These are phyloP conservation scores for Drosophila parvula DNA, from an alignment of 1,140 invertebrate genomes.

Conservation along the genomic window DNA sequence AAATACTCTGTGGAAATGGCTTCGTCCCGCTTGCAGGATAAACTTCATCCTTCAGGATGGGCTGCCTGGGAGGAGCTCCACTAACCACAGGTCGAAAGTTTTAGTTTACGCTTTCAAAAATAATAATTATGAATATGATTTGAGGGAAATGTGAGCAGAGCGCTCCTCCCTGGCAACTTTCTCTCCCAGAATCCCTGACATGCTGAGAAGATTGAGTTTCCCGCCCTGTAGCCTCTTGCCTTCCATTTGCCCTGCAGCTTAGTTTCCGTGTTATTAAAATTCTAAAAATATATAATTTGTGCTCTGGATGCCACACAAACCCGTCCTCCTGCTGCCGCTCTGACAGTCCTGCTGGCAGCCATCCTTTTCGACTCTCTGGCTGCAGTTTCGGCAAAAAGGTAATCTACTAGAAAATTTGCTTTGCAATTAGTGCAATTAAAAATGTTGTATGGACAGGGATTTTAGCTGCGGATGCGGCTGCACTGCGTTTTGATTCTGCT, in stretches of 20 bases:
- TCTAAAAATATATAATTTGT: conserved; percentile 75
- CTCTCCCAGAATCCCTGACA: neutral
- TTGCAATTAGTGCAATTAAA: conserved; percentile 82
- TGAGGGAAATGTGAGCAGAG: conserved; percentile 30
- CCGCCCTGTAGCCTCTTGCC: neutral
- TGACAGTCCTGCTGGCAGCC: conserved; percentile 16
- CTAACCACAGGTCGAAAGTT: conserved; percentile 42
- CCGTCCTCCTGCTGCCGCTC: neutral
- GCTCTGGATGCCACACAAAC: conserved; percentile 15
- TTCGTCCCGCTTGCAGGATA: conserved; percentile 30
- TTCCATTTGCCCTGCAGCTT: conserved; percentile 33
- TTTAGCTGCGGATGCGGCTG: conserved; percentile 17
- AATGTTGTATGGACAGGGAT: conserved; percentile 45
- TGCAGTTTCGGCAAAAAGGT: conserved; percentile 68
- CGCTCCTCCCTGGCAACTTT: conserved; percentile 11
- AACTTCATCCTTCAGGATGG: conserved; percentile 36
- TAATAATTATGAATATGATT: conserved; percentile 80
- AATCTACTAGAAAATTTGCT: conserved; percentile 82
- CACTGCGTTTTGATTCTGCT: neutral
- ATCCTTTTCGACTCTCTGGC: conserved; percentile 30
- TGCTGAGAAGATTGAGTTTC: conserved; percentile 25
- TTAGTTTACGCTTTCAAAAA: conserved; percentile 68
- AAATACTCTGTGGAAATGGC: conserved; percentile 36
- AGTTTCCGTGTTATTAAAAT: conserved; percentile 71
- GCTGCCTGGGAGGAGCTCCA: neutral